A percentile compares a stretch with the other conserved stretches of the same genome.
Conservation (phyloP, 2,113 vertebrate species). For the Spermophilus dauricus region DNA sequence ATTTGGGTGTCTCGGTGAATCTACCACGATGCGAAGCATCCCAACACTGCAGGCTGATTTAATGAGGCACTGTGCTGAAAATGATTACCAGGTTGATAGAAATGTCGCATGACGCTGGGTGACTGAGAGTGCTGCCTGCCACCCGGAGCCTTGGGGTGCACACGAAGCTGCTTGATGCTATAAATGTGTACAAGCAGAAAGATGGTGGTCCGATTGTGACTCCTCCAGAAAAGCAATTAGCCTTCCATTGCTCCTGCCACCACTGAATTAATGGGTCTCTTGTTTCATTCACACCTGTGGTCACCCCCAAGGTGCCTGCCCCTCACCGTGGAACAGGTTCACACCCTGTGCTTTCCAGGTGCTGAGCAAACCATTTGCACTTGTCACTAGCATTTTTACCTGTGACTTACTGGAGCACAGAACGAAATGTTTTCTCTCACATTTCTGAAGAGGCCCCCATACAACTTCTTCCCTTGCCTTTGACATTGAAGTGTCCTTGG, state of each 20-base stretch:
- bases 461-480: fast-evolving
- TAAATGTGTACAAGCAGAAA: background rate
- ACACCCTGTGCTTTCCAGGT: slow-evolving; percentile 11
- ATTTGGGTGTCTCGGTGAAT: background rate
- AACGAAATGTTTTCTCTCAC: background rate
- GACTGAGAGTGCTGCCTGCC: background rate
- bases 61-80: background rate
- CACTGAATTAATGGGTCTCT: background rate
- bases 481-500: background rate
- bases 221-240: slow-evolving; percentile 34
- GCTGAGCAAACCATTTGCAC: slow-evolving; percentile 71
- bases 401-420: background rate
- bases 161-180: background rate
- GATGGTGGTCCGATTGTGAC: background rate
- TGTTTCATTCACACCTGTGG: slow-evolving; percentile 41
- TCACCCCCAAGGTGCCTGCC: slow-evolving; percentile 15
- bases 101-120: background rate
- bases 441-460: background rate
- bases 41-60: background rate
- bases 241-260: background rate
- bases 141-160: background rate
- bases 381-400: slow-evolving; percentile 59
- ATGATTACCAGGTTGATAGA: background rate
- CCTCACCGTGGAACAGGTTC: background rate
- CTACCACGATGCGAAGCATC: background rate